A percentile compares a stretch with the other conserved stretches of the same genome.
These are phyloP conservation scores for Aurelia coerulea DNA, from an alignment of 30 jellyfish, hydroid and myxozoan species.

Conservation along the genomic window DNA sequence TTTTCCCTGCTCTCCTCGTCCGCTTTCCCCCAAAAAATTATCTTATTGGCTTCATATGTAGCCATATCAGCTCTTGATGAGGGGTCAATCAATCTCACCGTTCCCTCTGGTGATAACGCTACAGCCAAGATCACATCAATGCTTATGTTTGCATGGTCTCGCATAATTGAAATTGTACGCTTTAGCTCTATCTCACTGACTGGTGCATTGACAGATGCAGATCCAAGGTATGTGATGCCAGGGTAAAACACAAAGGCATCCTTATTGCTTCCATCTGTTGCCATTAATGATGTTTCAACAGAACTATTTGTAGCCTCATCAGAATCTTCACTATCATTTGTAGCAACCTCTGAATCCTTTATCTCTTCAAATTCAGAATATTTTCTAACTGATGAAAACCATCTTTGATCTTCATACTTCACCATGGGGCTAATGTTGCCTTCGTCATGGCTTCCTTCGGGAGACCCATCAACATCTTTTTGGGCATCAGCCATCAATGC, in stretches of 20 bases:
- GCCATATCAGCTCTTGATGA: constrained; percentile 78
- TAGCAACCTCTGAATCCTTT: constrained; percentile 43
- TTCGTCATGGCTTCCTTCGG: constrained; percentile 4
- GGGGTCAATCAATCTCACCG: constrained; percentile 79
- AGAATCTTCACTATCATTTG: constrained; percentile 56
- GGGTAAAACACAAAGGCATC: constrained; percentile 85
- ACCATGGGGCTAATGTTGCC: neutral
- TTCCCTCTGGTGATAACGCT: constrained; percentile 48
- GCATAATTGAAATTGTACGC: constrained; percentile 76
- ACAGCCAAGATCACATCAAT: constrained; percentile 79
- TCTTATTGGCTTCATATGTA: constrained; percentile 60
- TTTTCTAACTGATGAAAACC: constrained; percentile 44
- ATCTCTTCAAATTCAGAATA: constrained; percentile 68
- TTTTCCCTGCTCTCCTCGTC: constrained; percentile 70
- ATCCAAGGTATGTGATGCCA: constrained; percentile 89
- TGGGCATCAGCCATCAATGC: constrained; percentile 95
- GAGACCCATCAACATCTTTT: constrained; percentile 53
- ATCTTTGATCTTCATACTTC: neutral
- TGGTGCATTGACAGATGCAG: constrained; percentile 90
- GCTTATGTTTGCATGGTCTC: constrained; percentile 74
- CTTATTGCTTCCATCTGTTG: constrained; percentile 38
- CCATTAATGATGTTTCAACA: constrained; percentile 9
- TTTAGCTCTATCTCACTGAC: constrained; percentile 86
- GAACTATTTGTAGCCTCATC: constrained; percentile 43
- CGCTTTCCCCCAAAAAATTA: constrained; percentile 95